Conservation (phyloP, 2,888 invertebrate species). For the Tineola bisselliella region DNA sequence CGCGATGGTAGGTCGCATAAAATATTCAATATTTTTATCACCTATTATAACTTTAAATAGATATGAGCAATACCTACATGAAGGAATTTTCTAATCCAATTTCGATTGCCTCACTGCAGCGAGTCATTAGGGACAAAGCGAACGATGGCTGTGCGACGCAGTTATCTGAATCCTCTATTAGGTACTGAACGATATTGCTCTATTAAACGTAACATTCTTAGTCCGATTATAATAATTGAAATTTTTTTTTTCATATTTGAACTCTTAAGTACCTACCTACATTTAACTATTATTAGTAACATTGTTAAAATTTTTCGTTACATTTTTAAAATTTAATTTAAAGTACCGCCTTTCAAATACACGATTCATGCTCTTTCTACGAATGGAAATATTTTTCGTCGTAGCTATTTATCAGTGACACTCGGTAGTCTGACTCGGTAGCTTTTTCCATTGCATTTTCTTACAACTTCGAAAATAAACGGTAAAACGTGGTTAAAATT, state of each 20-base stretch:
- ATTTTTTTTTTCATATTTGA: too few species aligned
- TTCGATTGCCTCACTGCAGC: slow-evolving; percentile 27
- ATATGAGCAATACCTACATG: background rate
- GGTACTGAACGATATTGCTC: slow-evolving; percentile 1
- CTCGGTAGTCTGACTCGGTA: slow-evolving; percentile 21
- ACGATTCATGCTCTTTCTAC: background rate
- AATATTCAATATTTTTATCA: background rate
- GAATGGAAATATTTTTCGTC: slow-evolving; percentile 15
- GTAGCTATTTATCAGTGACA: slow-evolving; percentile 27
- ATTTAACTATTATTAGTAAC: too few species aligned
- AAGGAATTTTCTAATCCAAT: slow-evolving; percentile 30
- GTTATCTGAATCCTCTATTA: background rate
- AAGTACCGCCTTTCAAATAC: background rate
- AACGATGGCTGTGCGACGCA: background rate
- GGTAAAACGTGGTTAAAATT: slow-evolving; percentile 16
- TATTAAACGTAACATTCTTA: background rate
- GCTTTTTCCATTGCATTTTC: slow-evolving; percentile 21
- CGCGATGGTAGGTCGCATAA: too few species aligned
- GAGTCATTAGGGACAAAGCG: slow-evolving; percentile 33
- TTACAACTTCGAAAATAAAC: slow-evolving; percentile 24
- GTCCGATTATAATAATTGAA: slow-evolving; percentile 11
- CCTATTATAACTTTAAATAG: background rate
- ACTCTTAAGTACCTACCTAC: too few species aligned
- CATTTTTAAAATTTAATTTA: too few species aligned
- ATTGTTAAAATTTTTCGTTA: too few species aligned